Evolutionary conservation across 2,797 vertebrate genomes (phyloP).

Genomic region (Danio jaintianensis): DNA sequence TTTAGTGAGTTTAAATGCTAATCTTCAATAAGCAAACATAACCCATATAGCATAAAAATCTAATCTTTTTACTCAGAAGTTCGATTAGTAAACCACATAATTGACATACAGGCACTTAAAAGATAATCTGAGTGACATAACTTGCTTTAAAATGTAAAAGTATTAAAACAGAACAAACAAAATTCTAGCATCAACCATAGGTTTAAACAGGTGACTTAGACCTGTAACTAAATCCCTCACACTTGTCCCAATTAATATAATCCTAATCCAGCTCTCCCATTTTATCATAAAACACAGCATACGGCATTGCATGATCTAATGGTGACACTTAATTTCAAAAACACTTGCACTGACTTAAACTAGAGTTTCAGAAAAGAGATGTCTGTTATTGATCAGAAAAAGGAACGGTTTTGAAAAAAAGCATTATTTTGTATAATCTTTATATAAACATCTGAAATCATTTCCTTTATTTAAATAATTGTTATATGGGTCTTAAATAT

Average conservation of each 20-base stretch:
- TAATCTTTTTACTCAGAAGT: no score
- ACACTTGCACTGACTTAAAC: not conserved
- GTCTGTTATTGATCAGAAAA: not conserved
- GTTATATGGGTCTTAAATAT: no score
- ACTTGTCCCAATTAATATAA: constrained; percentile 54
- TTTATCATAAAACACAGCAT: constrained; percentile 29
- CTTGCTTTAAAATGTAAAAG: no score
- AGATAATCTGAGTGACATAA: no score
- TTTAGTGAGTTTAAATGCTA: no score
- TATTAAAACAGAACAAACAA: no score
- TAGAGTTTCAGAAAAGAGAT: not conserved
- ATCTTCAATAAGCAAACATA: no score
- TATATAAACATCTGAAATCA: not conserved
- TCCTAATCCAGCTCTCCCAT: constrained; percentile 54
- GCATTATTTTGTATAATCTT: not conserved
- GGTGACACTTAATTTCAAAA: not conserved
- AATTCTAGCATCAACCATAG: no score
- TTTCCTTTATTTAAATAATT: no score
- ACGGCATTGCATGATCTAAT: constrained; percentile 33
- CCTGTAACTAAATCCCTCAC: constrained; percentile 52
- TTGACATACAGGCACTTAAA: no score
- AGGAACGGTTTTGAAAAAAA: not conserved
- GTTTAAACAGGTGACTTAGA: constrained; percentile 36
- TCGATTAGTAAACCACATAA: no score
- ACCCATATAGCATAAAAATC: no score